Conservation (phyloP, 2,888 invertebrate species). For the Elysia crispata region DNA sequence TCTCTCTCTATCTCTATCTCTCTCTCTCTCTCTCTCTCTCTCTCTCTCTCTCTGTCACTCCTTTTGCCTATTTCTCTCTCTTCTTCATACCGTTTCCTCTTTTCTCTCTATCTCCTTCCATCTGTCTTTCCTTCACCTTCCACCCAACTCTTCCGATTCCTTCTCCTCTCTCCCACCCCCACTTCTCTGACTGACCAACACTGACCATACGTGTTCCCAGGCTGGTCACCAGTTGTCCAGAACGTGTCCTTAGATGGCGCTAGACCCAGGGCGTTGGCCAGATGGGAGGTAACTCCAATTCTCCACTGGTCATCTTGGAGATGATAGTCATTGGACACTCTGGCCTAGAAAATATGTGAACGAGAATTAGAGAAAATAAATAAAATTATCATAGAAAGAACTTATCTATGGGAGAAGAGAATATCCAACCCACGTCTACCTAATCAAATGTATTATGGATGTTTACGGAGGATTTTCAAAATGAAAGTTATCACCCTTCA, state of each 20-base stretch:
- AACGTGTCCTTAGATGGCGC: slow-evolving; percentile 69
- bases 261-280: slow-evolving; percentile 63
- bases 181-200: neutral
- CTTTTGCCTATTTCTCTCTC: neutral
- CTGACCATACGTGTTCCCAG: slow-evolving; percentile 63
- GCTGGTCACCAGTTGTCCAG: slow-evolving; percentile 63
- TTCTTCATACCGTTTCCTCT: too few relatives aligned
- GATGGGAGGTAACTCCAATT: slow-evolving; percentile 63
- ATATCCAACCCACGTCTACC: too few relatives aligned
- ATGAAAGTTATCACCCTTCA: too few relatives aligned
- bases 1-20: neutral
- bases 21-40: slow-evolving; percentile 32
- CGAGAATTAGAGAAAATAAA: slow-evolving; percentile 1
- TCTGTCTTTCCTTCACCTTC: too few relatives aligned
- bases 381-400: neutral
- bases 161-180: too few relatives aligned
- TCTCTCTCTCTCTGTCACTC: slow-evolving; percentile 24
- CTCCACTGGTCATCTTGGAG: slow-evolving; percentile 61
- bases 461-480: too few relatives aligned
- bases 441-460: too few relatives aligned
- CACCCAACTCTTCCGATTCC: too few relatives aligned
- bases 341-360: slow-evolving; percentile 52
- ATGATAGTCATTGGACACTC: slow-evolving; percentile 65
- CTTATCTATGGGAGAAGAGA: neutral
- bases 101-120: neutral